phyloP scores from a whole-genome alignment of 2,888 invertebrate species.

The Chymomyza amoena region DNA sequence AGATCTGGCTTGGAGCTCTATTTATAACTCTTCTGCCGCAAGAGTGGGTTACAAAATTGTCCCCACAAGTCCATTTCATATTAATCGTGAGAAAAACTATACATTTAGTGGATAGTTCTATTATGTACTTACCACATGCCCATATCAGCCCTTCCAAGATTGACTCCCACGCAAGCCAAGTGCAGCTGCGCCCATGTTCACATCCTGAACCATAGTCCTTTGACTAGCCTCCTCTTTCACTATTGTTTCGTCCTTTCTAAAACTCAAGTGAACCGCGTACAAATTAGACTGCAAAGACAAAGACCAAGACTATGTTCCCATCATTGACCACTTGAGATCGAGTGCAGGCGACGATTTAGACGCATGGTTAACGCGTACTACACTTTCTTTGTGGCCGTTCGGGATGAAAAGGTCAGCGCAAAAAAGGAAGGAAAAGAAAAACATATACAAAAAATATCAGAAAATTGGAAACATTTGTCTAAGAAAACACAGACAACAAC shows the following conservation, averaged over 20 bases:
- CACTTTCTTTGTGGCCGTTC: slow-evolving; percentile 55
- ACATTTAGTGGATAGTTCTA: neutral
- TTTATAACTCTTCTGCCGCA: too few species aligned
- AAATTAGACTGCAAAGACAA: slow-evolving; percentile 58
- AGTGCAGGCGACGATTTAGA: slow-evolving; percentile 14
- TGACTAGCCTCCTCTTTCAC: slow-evolving; percentile 50
- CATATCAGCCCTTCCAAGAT: slow-evolving; percentile 41
- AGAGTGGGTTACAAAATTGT: too few species aligned
- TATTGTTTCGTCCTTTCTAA: slow-evolving; percentile 46
- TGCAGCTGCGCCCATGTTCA: slow-evolving; percentile 50
- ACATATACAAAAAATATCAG: slow-evolving; percentile 43
- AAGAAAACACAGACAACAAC: slow-evolving; percentile 49
- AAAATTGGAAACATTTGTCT: slow-evolving; percentile 65
- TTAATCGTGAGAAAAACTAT: slow-evolving; percentile 47
- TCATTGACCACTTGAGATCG: slow-evolving; percentile 63
- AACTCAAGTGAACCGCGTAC: slow-evolving; percentile 64
- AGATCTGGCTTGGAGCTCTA: too few species aligned
- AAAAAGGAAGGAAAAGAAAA: slow-evolving; percentile 9
- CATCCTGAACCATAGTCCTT: slow-evolving; percentile 1
- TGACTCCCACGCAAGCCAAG: slow-evolving; percentile 65
- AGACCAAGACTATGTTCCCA: slow-evolving; percentile 50
- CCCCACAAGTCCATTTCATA: neutral
- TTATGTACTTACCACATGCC: slow-evolving; percentile 53
- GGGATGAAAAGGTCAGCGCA: slow-evolving; percentile 17
- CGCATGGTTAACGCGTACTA: slow-evolving; percentile 72